phyloP scores from a whole-genome alignment of 1,140 invertebrate genomes.

The Drosophila oshimai region DNA sequence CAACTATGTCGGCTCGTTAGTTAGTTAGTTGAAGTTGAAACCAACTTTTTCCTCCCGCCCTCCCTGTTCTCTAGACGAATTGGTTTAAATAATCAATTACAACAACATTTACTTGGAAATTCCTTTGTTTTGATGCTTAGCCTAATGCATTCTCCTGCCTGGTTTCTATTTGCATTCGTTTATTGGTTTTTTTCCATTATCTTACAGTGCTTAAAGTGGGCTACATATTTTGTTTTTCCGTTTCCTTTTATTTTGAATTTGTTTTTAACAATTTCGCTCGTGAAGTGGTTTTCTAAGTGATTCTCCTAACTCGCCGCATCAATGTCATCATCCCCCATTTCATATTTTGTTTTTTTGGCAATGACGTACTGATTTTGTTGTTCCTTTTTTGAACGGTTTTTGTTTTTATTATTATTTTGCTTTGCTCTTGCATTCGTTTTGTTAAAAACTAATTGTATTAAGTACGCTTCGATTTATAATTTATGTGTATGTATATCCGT shows the following conservation, averaged over 20 bases:
- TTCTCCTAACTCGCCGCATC: constrained; percentile 1
- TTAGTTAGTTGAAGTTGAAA: constrained; percentile 39
- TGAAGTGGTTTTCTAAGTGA: constrained; percentile 25
- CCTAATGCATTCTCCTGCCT: constrained; percentile 19
- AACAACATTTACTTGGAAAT: constrained; percentile 63
- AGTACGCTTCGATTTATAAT: constrained; percentile 53
- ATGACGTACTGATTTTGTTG: constrained; percentile 77
- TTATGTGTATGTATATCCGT: constrained; percentile 68
- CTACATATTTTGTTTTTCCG: constrained; percentile 36
- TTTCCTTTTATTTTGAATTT: constrained; percentile 27
- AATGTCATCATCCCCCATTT: not conserved
- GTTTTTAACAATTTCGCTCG: constrained; percentile 33
- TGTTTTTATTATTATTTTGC: constrained; percentile 6
- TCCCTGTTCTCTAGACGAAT: constrained; percentile 24
- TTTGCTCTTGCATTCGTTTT: constrained; percentile 12
- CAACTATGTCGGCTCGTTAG: constrained; percentile 27
- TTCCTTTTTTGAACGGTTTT: constrained; percentile 9
- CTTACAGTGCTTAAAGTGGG: constrained; percentile 63
- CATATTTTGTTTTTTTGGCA: constrained; percentile 53
- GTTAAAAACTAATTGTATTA: constrained; percentile 65
- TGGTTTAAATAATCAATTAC: constrained; percentile 63
- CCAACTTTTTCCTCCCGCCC: constrained; percentile 5
- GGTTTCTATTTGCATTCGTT: constrained; percentile 15
- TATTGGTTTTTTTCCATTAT: constrained; percentile 23
- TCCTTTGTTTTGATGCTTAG: constrained; percentile 25